Evolutionary conservation across 2,113 vertebrate species (phyloP).

Genomic region (Oryzias celebensis): DNA sequence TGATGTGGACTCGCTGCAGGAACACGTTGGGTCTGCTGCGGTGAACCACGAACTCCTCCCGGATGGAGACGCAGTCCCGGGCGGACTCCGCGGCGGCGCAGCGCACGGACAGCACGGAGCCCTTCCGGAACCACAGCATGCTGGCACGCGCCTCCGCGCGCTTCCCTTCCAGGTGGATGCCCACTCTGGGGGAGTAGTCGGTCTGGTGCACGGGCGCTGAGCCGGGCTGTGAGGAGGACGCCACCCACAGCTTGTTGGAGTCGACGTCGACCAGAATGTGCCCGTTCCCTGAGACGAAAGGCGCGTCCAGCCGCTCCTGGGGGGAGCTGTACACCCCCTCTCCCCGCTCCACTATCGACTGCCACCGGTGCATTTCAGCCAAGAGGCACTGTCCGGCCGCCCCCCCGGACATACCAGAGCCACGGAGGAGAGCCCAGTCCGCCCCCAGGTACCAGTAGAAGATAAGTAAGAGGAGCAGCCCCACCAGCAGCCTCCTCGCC

Average conservation of each 20-base stretch:
- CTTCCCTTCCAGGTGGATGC: slow-evolving; percentile 72
- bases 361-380: slow-evolving; percentile 83
- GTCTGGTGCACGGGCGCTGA: slow-evolving; percentile 78
- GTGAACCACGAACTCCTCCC: slow-evolving; percentile 91
- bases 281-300: slow-evolving; percentile 87
- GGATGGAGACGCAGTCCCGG: slow-evolving; percentile 84
- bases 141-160: slow-evolving; percentile 75
- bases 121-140: slow-evolving; percentile 83
- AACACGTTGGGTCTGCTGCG: slow-evolving; percentile 86
- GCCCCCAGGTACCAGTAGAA: slow-evolving; percentile 87
- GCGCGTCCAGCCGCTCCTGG: slow-evolving; percentile 65
- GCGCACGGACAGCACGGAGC: slow-evolving; percentile 81
- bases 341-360: slow-evolving; percentile 66
- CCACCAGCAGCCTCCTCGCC: slow-evolving; percentile 85
- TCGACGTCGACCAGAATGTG: slow-evolving; percentile 83
- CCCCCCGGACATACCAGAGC: slow-evolving; percentile 70
- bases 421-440: slow-evolving; percentile 72
- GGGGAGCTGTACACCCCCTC: slow-evolving; percentile 71
- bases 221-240: slow-evolving; percentile 71
- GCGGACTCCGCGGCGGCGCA: slow-evolving; percentile 69
- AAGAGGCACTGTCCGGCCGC: slow-evolving; percentile 81
- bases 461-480: slow-evolving; percentile 82
- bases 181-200: slow-evolving; percentile 79
- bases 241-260: slow-evolving; percentile 86
- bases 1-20: slow-evolving; percentile 86